phyloP scores from a whole-genome alignment of 2,888 invertebrate species.

The Cantharis flavilabris region DNA sequence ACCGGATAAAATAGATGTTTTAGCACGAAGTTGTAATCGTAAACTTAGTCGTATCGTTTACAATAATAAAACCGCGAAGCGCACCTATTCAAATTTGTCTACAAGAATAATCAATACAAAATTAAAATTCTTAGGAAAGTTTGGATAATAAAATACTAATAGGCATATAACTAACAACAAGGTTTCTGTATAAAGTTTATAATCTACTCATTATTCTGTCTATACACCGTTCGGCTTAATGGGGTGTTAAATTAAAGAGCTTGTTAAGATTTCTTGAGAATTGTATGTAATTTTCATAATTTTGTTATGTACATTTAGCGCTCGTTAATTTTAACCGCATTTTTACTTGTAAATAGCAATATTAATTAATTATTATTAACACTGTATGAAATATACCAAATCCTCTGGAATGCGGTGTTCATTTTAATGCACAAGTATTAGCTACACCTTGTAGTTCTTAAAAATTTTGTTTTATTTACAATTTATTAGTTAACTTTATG shows the following conservation, averaged over 20 bases:
- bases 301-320: slow-evolving; percentile 17
- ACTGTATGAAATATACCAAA: neutral
- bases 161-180: neutral
- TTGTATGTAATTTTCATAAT: slow-evolving; percentile 21
- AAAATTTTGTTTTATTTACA: no score
- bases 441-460: no score
- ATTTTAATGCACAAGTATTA: neutral
- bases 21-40: neutral
- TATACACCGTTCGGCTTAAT: slow-evolving; percentile 21
- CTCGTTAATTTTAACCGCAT: slow-evolving; percentile 12
- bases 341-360: slow-evolving; percentile 7
- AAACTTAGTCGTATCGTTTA: neutral
- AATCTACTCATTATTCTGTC: slow-evolving; percentile 17
- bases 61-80: neutral
- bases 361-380: slow-evolving; percentile 14
- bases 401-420: neutral
- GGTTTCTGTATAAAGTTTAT: neutral
- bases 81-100: neutral
- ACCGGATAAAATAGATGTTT: neutral
- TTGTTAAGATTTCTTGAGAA: slow-evolving; percentile 19
- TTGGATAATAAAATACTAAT: neutral
- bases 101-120: neutral
- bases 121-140: neutral
- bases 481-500: no score
- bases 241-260: slow-evolving; percentile 27